Evolutionary conservation across 2,797 vertebrate genomes (phyloP).

Genomic region (Orientallactaga sibirica): DNA sequence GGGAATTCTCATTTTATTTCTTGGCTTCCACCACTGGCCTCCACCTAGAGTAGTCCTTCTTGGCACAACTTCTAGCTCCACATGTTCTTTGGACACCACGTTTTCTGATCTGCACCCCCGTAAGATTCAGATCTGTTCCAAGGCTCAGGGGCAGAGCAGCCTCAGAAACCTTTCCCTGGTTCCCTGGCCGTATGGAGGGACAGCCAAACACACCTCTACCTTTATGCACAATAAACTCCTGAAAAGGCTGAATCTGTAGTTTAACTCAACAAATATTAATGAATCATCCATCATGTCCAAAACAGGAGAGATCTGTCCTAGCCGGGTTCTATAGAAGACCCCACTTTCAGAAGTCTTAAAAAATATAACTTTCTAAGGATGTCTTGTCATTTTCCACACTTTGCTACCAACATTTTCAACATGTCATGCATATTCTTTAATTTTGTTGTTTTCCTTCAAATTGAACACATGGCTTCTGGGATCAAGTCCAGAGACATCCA

Average conservation of each 20-base stretch:
- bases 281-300: neutral
- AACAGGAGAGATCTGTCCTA: neutral
- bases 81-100: neutral
- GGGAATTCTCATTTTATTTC: slow-evolving; percentile 6
- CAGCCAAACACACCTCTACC: neutral
- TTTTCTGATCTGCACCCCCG: neutral
- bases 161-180: neutral
- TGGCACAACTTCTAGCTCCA: neutral
- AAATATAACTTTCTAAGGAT: neutral
- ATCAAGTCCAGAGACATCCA: neutral
- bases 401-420: slow-evolving; percentile 32
- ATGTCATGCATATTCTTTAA: slow-evolving; percentile 23
- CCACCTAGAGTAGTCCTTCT: slow-evolving; percentile 14
- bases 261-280: slow-evolving; percentile 1
- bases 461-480: neutral
- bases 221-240: neutral
- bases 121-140: neutral
- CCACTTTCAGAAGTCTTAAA: slow-evolving; percentile 13
- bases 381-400: neutral
- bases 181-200: neutral
- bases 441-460: slow-evolving; percentile 42
- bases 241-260: neutral
- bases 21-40: neutral
- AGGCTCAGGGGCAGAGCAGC: neutral
- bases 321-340: neutral